Evolutionary conservation across 2,888 invertebrate species (phyloP).

Genomic region (Parelbella ahira): DNA sequence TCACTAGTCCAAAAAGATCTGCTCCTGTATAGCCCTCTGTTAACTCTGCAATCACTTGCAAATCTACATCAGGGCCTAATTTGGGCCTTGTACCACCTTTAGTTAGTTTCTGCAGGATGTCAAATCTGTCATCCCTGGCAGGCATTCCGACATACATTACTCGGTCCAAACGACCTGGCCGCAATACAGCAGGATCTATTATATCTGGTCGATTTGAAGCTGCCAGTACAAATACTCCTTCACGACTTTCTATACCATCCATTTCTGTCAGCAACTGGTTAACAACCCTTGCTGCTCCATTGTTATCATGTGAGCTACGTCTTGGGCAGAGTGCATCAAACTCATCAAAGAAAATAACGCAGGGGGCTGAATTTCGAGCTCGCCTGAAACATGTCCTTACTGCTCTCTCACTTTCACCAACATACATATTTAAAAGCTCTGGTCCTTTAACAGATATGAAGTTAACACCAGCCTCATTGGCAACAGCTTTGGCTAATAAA

Average conservation of each 20-base stretch:
- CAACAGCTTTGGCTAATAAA: slow-evolving; percentile 97
- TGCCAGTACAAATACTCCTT: slow-evolving; percentile 96
- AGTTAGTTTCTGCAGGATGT: slow-evolving; percentile 93
- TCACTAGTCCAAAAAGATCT: slow-evolving; percentile 93
- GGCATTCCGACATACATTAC: slow-evolving; percentile 95
- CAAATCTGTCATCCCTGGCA: slow-evolving; percentile 86
- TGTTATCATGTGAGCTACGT: slow-evolving; percentile 86
- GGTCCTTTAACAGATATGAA: slow-evolving; percentile 99
- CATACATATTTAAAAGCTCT: slow-evolving; percentile 98
- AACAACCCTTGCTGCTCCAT: slow-evolving; percentile 92
- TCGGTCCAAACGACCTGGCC: slow-evolving; percentile 93
- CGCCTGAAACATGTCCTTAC: slow-evolving; percentile 97
- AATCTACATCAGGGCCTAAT: slow-evolving; percentile 87
- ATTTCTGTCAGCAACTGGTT: slow-evolving; percentile 99
- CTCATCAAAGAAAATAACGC: slow-evolving; percentile 99
- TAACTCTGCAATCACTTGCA: slow-evolving; percentile 85
- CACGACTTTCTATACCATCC: slow-evolving; percentile 96
- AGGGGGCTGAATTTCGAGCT: slow-evolving; percentile 96
- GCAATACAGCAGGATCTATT: slow-evolving; percentile 95
- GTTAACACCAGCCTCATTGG: slow-evolving; percentile 99
- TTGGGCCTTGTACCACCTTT: slow-evolving; percentile 92
- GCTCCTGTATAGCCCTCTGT: slow-evolving; percentile 94
- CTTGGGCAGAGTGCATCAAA: slow-evolving; percentile 97
- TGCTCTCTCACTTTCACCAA: slow-evolving; percentile 98
- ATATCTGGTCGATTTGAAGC: slow-evolving; percentile 98